A percentile compares a stretch with the other conserved stretches of the same genome.
Conservation (phyloP, 2,797 vertebrate species). For the Sarcophilus harrisii region DNA sequence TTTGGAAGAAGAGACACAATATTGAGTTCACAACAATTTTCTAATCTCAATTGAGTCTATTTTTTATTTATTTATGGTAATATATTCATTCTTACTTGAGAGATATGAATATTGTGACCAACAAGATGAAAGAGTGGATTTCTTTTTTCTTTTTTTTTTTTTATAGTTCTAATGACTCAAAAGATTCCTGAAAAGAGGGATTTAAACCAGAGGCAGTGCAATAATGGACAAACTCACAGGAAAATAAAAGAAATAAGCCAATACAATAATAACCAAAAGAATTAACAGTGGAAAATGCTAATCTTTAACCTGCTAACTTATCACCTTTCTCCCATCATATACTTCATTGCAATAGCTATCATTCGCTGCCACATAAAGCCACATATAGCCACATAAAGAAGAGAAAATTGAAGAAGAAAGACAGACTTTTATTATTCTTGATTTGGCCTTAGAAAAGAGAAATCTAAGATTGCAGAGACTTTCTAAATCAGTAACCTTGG, state of each 20-base stretch:
- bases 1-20: not conserved
- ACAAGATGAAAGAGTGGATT: not conserved
- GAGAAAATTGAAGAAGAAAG: not conserved
- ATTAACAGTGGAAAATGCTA: not conserved
- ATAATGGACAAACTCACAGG: not conserved
- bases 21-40: not conserved
- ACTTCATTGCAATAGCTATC: not conserved
- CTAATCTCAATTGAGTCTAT: not conserved
- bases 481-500: not conserved
- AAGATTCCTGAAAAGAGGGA: not conserved
- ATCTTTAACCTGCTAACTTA: not conserved
- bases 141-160: not conserved
- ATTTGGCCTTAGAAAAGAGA: not conserved
- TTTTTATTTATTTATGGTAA: not conserved
- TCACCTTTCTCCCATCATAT: not conserved
- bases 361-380: too few relatives aligned
- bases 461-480: not conserved
- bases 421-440: not conserved
- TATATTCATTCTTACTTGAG: not conserved
- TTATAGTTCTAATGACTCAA: not conserved
- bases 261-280: not conserved
- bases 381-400: not conserved
- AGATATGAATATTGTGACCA: not conserved
- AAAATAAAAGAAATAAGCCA: not conserved
- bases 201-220: not conserved